Conservation (phyloP, 1,140 invertebrate species). For the Stenopsyche tienmushanensis region DNA sequence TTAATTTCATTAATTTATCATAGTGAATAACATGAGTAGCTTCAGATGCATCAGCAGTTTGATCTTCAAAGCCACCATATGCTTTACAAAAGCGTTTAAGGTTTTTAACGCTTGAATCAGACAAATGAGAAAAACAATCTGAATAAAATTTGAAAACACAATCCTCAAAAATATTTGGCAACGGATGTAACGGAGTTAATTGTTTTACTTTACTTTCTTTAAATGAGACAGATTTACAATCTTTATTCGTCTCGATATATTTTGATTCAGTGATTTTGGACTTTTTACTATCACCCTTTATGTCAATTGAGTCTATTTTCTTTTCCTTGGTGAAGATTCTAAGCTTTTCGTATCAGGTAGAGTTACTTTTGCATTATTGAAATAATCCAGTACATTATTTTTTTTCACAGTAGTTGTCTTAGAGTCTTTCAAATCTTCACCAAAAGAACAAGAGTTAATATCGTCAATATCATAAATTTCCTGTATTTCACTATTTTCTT, state of each 20-base stretch:
- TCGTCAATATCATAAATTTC: too few relatives aligned
- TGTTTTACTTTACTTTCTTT: slow-evolving; percentile 9
- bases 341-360: slow-evolving; percentile 20
- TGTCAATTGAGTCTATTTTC: too few relatives aligned
- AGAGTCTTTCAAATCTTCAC: too few relatives aligned
- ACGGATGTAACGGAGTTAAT: slow-evolving; percentile 45
- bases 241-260: too few relatives aligned
- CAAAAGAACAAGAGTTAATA: too few relatives aligned
- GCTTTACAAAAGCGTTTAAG: slow-evolving; percentile 57
- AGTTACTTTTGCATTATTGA: slow-evolving; percentile 30
- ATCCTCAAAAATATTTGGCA: slow-evolving; percentile 49
- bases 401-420: too few relatives aligned
- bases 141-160: slow-evolving; percentile 51
- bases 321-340: slow-evolving; percentile 33
- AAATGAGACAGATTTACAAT: neutral
- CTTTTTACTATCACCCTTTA: slow-evolving; percentile 21
- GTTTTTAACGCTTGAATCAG: slow-evolving; percentile 45
- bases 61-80: slow-evolving; percentile 53
- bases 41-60: slow-evolving; percentile 46
- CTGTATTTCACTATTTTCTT: neutral
- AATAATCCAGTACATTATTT: too few relatives aligned
- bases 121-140: slow-evolving; percentile 47
- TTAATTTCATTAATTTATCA: slow-evolving; percentile 46
- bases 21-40: slow-evolving; percentile 57
- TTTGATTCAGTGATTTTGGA: neutral